phyloP scores from a whole-genome alignment of 2,888 invertebrate species.

The Teleogryllus oceanicus region DNA sequence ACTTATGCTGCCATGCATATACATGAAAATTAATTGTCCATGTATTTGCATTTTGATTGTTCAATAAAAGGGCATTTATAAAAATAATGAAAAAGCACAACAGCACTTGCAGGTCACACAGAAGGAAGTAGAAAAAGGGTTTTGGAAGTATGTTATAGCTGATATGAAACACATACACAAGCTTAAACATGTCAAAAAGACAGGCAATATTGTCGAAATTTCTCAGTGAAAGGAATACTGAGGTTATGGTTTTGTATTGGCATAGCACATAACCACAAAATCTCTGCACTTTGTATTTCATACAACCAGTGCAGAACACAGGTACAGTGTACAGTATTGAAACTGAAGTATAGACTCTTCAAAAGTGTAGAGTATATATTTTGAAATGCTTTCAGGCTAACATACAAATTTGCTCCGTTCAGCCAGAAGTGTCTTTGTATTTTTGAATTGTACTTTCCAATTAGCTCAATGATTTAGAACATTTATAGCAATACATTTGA shows the following conservation, averaged over 20 bases:
- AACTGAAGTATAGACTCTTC: conserved; percentile 7
- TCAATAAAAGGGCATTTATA: conserved; percentile 1
- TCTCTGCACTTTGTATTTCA: neutral
- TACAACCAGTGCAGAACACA: neutral
- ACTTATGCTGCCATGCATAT: neutral
- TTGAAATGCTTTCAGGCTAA: neutral
- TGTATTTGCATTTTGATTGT: neutral
- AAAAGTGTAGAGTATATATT: conserved; percentile 1
- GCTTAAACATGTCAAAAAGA: conserved; percentile 18
- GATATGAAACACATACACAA: neutral
- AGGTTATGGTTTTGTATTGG: neutral
- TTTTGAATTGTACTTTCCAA: neutral
- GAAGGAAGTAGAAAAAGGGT: conserved; percentile 2
- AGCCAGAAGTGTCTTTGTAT: neutral
- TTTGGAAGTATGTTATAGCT: conserved; percentile 2
- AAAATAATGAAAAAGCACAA: neutral
- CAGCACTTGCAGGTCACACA: neutral
- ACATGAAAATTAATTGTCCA: neutral
- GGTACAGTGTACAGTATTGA: conserved; percentile 18
- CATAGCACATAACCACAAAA: neutral
- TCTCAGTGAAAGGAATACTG: conserved; percentile 1
- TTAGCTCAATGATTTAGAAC: neutral
- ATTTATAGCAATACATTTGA: no score
- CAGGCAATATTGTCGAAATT: conserved; percentile 18
- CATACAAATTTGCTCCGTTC: neutral